A percentile compares a stretch with the other conserved stretches of the same genome.
Evolutionary conservation across 2,113 vertebrate species (phyloP).

Genomic region (Paraplagusia blochii): DNA sequence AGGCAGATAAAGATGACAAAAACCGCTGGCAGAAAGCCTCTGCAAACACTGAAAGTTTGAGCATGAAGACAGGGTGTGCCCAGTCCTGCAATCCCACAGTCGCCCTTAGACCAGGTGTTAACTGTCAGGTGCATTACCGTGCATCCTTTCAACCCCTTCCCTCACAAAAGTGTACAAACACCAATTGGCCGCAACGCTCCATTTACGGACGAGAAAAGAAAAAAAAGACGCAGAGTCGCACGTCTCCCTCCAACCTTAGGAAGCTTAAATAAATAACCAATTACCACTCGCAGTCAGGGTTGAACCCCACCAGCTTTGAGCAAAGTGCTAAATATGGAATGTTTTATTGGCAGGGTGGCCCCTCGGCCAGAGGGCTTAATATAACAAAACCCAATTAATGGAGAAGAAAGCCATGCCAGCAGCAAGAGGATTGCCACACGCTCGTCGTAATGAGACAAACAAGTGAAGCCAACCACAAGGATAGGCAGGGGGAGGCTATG

Average conservation of each 20-base stretch:
- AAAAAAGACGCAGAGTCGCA: slow-evolving; percentile 16
- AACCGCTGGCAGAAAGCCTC: slow-evolving; percentile 26
- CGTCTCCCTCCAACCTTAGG: slow-evolving; percentile 58
- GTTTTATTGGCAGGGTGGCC: slow-evolving; percentile 74
- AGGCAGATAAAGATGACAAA: slow-evolving; percentile 16
- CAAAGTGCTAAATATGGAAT: slow-evolving; percentile 70
- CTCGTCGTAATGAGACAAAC: slow-evolving; percentile 75
- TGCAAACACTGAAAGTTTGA: slow-evolving; percentile 22
- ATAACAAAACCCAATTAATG: slow-evolving; percentile 82
- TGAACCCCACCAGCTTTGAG: slow-evolving; percentile 63
- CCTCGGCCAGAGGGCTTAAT: slow-evolving; percentile 75
- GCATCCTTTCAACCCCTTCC: slow-evolving; percentile 42
- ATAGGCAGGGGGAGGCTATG: slow-evolving; percentile 54
- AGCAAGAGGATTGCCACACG: slow-evolving; percentile 67
- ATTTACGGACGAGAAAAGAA: slow-evolving; percentile 33
- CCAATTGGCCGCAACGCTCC: slow-evolving; percentile 12
- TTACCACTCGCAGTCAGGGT: slow-evolving; percentile 61
- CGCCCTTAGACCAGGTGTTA: slow-evolving; percentile 64
- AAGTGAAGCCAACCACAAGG: slow-evolving; percentile 60
- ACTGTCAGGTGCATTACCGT: slow-evolving; percentile 53
- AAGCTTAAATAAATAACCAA: slow-evolving; percentile 79
- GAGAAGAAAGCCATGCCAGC: slow-evolving; percentile 73
- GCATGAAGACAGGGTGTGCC: slow-evolving; percentile 40
- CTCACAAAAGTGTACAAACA: slow-evolving; percentile 68
- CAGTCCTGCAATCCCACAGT: slow-evolving; percentile 18